Evolutionary conservation across 2,888 invertebrate species (phyloP).

Genomic region (Protula sp.): DNA sequence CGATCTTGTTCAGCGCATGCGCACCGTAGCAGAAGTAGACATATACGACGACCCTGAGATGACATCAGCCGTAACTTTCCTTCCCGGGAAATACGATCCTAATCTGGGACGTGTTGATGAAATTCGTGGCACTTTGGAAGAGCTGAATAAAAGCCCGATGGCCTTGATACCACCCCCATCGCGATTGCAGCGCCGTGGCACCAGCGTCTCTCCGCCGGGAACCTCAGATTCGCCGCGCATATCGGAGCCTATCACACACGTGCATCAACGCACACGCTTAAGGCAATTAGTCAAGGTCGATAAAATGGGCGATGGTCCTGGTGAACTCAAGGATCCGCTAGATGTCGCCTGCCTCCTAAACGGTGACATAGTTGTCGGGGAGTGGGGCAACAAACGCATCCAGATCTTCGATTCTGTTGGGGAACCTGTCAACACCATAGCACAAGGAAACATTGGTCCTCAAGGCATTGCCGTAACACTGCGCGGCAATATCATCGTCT

Average conservation of each 20-base stretch:
- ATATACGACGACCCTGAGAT: slow-evolving; percentile 4
- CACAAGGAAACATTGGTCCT: slow-evolving; percentile 12
- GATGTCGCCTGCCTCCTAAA: slow-evolving; percentile 23
- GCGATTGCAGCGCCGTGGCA: not conserved
- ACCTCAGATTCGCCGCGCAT: not conserved
- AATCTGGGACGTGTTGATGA: slow-evolving; percentile 20
- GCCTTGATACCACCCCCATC: not conserved
- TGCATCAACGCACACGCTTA: too few relatives aligned
- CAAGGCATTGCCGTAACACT: slow-evolving; percentile 24
- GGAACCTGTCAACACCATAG: slow-evolving; percentile 6
- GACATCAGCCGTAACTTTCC: slow-evolving; percentile 15
- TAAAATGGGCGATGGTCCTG: not conserved
- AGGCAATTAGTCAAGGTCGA: not conserved
- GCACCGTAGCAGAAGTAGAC: slow-evolving; percentile 22
- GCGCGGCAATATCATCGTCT: slow-evolving; percentile 24
- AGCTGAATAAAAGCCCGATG: not conserved
- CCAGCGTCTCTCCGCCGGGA: not conserved
- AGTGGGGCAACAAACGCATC: slow-evolving; percentile 27
- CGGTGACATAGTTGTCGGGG: slow-evolving; percentile 23
- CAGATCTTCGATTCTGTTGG: slow-evolving; percentile 23
- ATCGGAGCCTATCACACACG: not conserved
- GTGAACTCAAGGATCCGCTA: slow-evolving; percentile 24
- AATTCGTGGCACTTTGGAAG: not conserved
- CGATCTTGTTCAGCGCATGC: slow-evolving; percentile 25
- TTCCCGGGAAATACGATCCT: slow-evolving; percentile 15